Percentiles rank a stretch among this genome's conserved stretches.
Conservation (phyloP, 1,140 invertebrate species). For the Charaxes varanes region DNA sequence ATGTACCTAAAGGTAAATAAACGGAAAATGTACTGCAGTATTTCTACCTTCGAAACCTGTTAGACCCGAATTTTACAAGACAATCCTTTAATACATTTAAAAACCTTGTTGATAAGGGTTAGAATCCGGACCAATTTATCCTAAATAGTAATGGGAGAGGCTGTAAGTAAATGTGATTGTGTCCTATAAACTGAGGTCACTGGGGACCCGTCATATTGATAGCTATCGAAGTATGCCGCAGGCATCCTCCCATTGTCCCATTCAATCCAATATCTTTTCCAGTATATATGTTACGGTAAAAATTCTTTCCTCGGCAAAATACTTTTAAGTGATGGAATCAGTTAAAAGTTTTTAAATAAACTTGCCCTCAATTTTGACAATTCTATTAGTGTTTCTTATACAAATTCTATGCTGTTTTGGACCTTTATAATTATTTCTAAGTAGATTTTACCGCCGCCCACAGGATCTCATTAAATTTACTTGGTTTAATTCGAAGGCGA, state of each 20-base stretch:
- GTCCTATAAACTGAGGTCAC: slow-evolving; percentile 9
- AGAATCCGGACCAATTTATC: slow-evolving; percentile 9
- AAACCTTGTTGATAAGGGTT: slow-evolving; percentile 14
- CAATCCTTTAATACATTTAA: slow-evolving; percentile 6
- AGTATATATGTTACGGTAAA: slow-evolving; percentile 11
- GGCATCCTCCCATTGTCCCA: slow-evolving; percentile 17
- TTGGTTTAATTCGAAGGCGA: no score
- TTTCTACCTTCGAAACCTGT: no score
- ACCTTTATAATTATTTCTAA: no score
- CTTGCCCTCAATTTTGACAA: no score
- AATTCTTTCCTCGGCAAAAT: slow-evolving; percentile 8
- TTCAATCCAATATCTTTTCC: slow-evolving; percentile 19
- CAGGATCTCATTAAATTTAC: no score
- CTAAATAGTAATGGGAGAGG: slow-evolving; percentile 15
- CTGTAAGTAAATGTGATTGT: slow-evolving; percentile 22
- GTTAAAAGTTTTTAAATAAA: slow-evolving; percentile 1
- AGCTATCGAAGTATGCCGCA: slow-evolving; percentile 20
- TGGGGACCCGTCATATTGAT: slow-evolving; percentile 11
- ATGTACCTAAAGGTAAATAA: no score
- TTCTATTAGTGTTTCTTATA: no score
- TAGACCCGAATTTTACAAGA: not conserved
- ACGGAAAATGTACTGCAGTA: no score
- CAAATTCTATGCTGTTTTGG: no score
- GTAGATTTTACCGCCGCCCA: no score
- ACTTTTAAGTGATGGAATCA: not conserved